phyloP scores from a whole-genome alignment of 2,113 vertebrate genomes.

The Xiphorhynchus elegans region DNA sequence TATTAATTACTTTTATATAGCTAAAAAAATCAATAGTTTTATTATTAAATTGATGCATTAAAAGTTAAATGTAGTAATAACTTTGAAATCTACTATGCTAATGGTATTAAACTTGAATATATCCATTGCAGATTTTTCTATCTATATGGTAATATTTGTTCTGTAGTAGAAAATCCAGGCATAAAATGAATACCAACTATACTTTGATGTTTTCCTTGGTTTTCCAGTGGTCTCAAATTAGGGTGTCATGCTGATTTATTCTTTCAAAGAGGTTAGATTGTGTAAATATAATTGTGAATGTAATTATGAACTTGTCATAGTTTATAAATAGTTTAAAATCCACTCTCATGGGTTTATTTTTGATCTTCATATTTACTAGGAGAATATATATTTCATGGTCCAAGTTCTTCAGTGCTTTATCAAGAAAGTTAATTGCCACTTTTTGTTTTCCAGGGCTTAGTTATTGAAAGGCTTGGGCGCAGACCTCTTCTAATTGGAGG shows the following conservation, averaged over 20 bases:
- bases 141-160: background rate
- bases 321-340: background rate
- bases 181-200: background rate
- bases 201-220: background rate
- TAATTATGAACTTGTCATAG: background rate
- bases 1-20: background rate
- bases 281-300: background rate
- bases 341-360: background rate
- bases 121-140: background rate
- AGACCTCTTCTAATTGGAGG: slow-evolving; percentile 90
- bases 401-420: background rate
- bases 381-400: background rate
- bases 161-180: background rate
- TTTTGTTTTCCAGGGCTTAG: slow-evolving; percentile 80
- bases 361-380: background rate
- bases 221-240: background rate
- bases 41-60: background rate
- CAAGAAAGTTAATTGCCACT: background rate
- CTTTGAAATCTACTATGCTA: background rate
- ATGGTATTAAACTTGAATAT: background rate
- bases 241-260: background rate
- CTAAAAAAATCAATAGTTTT: background rate
- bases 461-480: slow-evolving; percentile 87
- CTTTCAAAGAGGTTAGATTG: background rate
- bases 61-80: background rate